phyloP scores from a whole-genome alignment of 2,113 vertebrate species.

The Neotoma lepida region DNA sequence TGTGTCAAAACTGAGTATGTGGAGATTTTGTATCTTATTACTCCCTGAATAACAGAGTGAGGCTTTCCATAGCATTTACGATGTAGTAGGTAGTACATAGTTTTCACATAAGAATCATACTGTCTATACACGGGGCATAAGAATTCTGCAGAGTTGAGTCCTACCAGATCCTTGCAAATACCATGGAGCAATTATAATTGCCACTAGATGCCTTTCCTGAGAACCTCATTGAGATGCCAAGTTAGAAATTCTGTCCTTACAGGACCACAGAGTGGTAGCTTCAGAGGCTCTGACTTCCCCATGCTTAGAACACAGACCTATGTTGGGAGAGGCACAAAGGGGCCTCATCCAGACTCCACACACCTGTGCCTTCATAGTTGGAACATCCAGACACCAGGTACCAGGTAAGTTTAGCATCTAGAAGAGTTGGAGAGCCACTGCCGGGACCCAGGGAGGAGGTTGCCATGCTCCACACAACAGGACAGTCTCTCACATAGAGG shows the following conservation, averaged over 20 bases:
- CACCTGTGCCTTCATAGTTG: rapidly evolving
- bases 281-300: neutral
- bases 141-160: neutral
- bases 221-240: neutral
- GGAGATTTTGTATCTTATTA: neutral
- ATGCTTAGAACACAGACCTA: rapidly evolving
- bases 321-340: neutral
- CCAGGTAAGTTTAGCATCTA: neutral
- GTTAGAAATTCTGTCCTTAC: neutral
- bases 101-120: neutral
- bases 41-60: neutral
- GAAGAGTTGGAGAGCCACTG: neutral
- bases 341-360: neutral
- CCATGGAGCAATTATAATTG: neutral
- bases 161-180: no score
- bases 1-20: neutral
- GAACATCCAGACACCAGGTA: neutral
- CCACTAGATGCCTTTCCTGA: neutral
- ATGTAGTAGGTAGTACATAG: neutral
- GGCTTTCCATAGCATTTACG: neutral
- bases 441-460: neutral
- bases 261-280: neutral
- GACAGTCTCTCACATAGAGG: neutral
- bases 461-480: no score
- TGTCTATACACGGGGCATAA: neutral